Evolutionary conservation across 2,797 vertebrate species (phyloP).

Genomic region (Scomberomorus guttatus): DNA sequence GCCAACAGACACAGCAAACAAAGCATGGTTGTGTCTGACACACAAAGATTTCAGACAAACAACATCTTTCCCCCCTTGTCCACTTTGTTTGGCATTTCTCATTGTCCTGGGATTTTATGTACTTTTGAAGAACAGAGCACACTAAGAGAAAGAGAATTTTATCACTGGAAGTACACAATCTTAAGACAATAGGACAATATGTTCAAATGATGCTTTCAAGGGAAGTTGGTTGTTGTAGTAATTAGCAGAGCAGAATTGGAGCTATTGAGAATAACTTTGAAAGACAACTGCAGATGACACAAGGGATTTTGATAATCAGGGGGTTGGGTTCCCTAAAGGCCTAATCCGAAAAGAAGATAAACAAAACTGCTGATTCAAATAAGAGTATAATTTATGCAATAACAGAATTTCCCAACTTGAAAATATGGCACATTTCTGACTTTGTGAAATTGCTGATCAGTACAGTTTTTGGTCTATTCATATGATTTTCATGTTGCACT

Average conservation of each 20-base stretch:
- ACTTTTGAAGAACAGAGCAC: conserved; percentile 76
- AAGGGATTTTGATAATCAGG: conserved; percentile 81
- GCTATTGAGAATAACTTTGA: conserved; percentile 80
- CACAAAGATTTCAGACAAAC: conserved; percentile 80
- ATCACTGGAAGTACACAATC: conserved; percentile 76
- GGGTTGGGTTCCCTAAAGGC: conserved; percentile 76
- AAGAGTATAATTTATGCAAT: conserved; percentile 63
- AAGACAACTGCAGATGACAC: conserved; percentile 82
- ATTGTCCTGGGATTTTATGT: conserved; percentile 80
- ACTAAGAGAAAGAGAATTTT: conserved; percentile 72
- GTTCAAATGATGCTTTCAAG: conserved; percentile 78
- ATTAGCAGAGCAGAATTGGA: conserved; percentile 78
- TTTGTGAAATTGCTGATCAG: conserved; percentile 22
- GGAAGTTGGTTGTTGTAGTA: conserved; percentile 75
- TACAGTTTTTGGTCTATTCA: background rate
- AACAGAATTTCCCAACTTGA: conserved; percentile 46
- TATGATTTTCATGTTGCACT: background rate
- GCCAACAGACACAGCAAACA: conserved; percentile 78
- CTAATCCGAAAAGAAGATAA: conserved; percentile 84
- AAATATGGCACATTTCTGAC: conserved; percentile 32
- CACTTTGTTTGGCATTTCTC: conserved; percentile 80
- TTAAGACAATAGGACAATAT: conserved; percentile 78
- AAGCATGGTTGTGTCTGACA: conserved; percentile 79
- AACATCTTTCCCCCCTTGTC: conserved; percentile 74
- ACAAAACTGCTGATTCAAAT: conserved; percentile 81